These are phyloP conservation scores for Hesperophylax magnus DNA, from an alignment of 1,140 invertebrate species.

Conservation along the genomic window DNA sequence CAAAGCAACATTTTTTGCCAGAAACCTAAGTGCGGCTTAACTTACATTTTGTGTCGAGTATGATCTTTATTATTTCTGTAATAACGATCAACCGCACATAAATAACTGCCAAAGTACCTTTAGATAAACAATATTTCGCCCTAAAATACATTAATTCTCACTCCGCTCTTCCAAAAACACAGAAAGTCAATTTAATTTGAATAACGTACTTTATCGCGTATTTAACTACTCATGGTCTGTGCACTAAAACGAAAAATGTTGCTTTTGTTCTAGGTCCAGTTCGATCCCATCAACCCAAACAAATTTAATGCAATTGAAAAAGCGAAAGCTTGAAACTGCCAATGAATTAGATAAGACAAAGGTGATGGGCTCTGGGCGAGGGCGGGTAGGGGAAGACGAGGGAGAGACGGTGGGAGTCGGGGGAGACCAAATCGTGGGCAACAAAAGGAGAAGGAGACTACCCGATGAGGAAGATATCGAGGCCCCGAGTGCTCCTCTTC, in stretches of 20 bases:
- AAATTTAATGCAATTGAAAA: slow-evolving; percentile 67
- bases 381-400: slow-evolving; percentile 60
- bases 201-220: slow-evolving; percentile 30
- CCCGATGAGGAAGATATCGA: slow-evolving; percentile 63
- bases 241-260: slow-evolving; percentile 58
- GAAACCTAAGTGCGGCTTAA: slow-evolving; percentile 52
- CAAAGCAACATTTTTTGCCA: slow-evolving; percentile 58
- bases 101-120: slow-evolving; percentile 12
- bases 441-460: slow-evolving; percentile 62
- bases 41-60: slow-evolving; percentile 42
- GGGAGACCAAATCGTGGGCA: slow-evolving; percentile 45
- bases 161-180: slow-evolving; percentile 6
- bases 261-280: slow-evolving; percentile 69
- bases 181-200: slow-evolving; percentile 21
- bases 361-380: slow-evolving; percentile 61
- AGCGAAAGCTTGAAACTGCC: slow-evolving; percentile 67
- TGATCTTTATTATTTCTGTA: slow-evolving; percentile 11
- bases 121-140: slow-evolving; percentile 33
- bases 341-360: slow-evolving; percentile 65
- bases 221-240: slow-evolving; percentile 42
- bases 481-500: slow-evolving; percentile 59
- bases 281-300: slow-evolving; percentile 64
- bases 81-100: not conserved
- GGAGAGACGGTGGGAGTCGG: slow-evolving; percentile 63
- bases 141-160: not conserved